Evolutionary conservation across 1,140 invertebrate genomes (phyloP), one percentile per base, ranked within the genome.

Genomic region (Platyscapa corneri): DNA sequence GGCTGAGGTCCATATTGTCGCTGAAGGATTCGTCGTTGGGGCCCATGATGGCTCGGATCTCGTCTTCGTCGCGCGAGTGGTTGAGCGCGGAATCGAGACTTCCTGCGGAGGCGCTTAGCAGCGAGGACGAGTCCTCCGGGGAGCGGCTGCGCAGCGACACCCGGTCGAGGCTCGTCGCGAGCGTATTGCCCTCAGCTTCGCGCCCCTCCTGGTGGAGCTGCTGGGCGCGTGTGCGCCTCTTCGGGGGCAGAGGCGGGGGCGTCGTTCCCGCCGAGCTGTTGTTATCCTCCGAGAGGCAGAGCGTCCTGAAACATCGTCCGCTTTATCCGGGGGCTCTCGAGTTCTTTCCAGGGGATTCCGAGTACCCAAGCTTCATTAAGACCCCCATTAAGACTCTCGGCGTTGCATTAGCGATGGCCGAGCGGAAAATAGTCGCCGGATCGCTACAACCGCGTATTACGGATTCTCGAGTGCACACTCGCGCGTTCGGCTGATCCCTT

Each of bases 21-120:
- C 93, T 93, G 37, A 93, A 87, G 77, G 93, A 93, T 86, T 92
- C 93, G 83, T 94, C 93, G 86, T 93, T 93, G 87, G 94, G 93
- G 89, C 95, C 95, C 92, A 95, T 94, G 80, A 95, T 94, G 87
- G 91, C 95, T 88, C 94, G 93, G 60, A 95, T 94, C 92, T 96
- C 95, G 88, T 95, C 94, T 89, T 97, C 96, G 87, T 97, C 96
- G 76, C 96, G 95, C 12, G 96, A 97, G 85, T 96, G 96, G 92
- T 97, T 97, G 78, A 97, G 91, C 89, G 97, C 96, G 0, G 97
- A 97, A 92, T 98, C 97, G 86, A 97, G 92, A 85, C 97, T 97
- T 60, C 97, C 97, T 87, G 96, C 96, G 86, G 95, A 96, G 79
- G 95, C 95, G 64, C 95, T 96, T 78, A 96, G 93, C 49, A 96